phyloP scores from a whole-genome alignment of 2,888 invertebrate genomes.

The Uloborus plumipes region DNA sequence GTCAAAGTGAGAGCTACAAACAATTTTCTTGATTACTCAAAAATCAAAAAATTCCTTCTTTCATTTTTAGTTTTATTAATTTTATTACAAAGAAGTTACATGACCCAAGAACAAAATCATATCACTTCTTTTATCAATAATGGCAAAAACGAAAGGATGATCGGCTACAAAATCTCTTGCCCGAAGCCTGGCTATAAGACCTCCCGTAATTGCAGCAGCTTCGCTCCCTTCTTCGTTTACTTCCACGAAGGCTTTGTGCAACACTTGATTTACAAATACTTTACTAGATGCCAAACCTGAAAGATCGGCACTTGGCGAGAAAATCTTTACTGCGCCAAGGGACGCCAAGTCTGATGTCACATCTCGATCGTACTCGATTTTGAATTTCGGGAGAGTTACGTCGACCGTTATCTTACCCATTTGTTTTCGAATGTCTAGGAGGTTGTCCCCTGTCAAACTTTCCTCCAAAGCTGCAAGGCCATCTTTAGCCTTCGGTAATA shows the following conservation, averaged over 20 bases:
- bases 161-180: constrained; percentile 36
- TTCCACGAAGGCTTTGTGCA: constrained; percentile 66
- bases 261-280: constrained; percentile 58
- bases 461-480: constrained; percentile 32
- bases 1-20: too few species aligned
- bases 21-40: too few species aligned
- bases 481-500: constrained; percentile 53
- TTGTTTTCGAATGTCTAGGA: constrained; percentile 18
- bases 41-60: too few species aligned
- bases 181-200: constrained; percentile 21
- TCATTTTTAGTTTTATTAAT: too few species aligned
- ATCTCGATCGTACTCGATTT: constrained; percentile 30
- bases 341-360: constrained; percentile 36
- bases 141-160: constrained; percentile 62
- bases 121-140: constrained; percentile 43
- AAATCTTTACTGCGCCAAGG: constrained; percentile 46
- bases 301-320: constrained; percentile 53
- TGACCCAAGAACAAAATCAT: constrained; percentile 58
- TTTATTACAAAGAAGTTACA: constrained; percentile 43
- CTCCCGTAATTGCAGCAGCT: constrained; percentile 59
- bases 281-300: constrained; percentile 58
- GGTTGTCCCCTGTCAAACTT: constrained; percentile 10
- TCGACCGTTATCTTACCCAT: constrained; percentile 40
- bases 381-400: constrained; percentile 64
- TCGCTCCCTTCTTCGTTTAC: constrained; percentile 66